Percentiles rank a stretch among this genome's conserved stretches.
Conservation (phyloP, 2,888 invertebrate genomes). For the Halictus quadricinctus region DNA sequence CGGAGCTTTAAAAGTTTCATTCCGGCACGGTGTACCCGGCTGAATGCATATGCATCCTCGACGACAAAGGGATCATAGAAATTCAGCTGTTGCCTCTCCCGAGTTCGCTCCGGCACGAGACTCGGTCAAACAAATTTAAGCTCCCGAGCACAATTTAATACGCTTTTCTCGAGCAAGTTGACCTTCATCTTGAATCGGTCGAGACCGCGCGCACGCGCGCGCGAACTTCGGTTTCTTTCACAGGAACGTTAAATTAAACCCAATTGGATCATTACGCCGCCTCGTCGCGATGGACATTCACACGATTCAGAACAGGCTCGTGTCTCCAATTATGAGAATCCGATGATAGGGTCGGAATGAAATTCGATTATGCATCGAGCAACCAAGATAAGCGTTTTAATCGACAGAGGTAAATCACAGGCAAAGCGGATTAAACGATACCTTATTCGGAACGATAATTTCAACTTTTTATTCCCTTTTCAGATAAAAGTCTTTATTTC, state of each 20-base stretch:
- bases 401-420: too few relatives aligned
- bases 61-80: not conserved
- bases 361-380: not conserved
- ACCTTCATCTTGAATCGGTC: slow-evolving; percentile 37
- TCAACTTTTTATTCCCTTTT: too few relatives aligned
- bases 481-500: not conserved
- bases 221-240: slow-evolving; percentile 47
- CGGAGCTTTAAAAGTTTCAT: not conserved
- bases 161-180: slow-evolving; percentile 26
- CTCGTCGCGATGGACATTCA: slow-evolving; percentile 54
- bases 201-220: slow-evolving; percentile 33
- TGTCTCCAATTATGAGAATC: not conserved
- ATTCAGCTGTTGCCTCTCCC: not conserved
- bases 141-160: slow-evolving; percentile 17
- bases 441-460: not conserved
- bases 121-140: slow-evolving; percentile 22
- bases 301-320: slow-evolving; percentile 40
- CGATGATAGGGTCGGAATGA: not conserved
- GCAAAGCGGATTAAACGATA: not conserved
- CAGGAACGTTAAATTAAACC: slow-evolving; percentile 61
- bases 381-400: not conserved
- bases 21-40: not conserved
- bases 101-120: not conserved
- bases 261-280: slow-evolving; percentile 66
- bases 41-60: not conserved